Percentiles rank a stretch among this genome's conserved stretches.
These are phyloP conservation scores for Oryctolagus cuniculus DNA, from an alignment of 2,113 vertebrate genomes.

Conservation along the genomic window mOryCun1.1 NC_091436.1:74789001-74789500, in stretches of 20 bases:
- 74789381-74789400: conserved; percentile 94
- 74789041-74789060: neutral
- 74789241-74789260: conserved; percentile 95
- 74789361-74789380: conserved; percentile 95
- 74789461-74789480: conserved; percentile 95
- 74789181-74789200: conserved; percentile 96
- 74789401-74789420: conserved; percentile 94
- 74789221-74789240: conserved; percentile 94
- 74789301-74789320: conserved; percentile 92
- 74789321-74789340: conserved; percentile 89
- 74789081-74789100: neutral
- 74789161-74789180: conserved; percentile 23
- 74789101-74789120: conserved; percentile 35
- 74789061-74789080: too few relatives aligned
- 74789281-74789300: conserved; percentile 94
- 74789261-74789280: conserved; percentile 93
- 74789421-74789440: conserved; percentile 91
- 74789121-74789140: conserved; percentile 47
- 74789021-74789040: neutral
- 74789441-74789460: conserved; percentile 91
- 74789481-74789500: conserved; percentile 91
- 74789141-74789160: conserved; percentile 28
- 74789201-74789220: conserved; percentile 96
- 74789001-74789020: conserved; percentile 23
- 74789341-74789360: conserved; percentile 85